phyloP scores from a whole-genome alignment of 2,888 invertebrate species.

The Serrognathus titanus region DNA sequence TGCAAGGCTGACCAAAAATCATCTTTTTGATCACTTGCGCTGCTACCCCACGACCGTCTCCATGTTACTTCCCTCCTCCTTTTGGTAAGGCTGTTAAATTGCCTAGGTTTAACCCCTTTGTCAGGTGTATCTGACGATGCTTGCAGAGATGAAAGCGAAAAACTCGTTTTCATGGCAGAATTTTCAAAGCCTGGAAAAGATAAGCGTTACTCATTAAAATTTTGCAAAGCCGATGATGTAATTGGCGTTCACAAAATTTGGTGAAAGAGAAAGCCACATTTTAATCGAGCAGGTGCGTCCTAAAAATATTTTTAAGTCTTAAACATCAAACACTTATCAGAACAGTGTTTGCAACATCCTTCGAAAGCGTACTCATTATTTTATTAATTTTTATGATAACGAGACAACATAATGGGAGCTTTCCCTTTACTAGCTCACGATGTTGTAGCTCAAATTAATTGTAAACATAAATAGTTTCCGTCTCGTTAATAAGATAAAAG shows the following conservation, averaged over 20 bases:
- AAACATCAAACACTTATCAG: not conserved
- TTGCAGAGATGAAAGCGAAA: conserved; percentile 78
- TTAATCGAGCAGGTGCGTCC: too few species aligned
- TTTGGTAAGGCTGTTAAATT: conserved; percentile 80
- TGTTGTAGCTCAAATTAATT: too few species aligned
- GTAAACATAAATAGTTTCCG: too few species aligned
- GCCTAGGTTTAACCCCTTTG: conserved; percentile 61
- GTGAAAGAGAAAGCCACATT: not conserved
- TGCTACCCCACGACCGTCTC: conserved; percentile 75
- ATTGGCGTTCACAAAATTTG: not conserved
- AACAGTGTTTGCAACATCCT: not conserved
- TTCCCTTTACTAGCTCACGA: too few species aligned
- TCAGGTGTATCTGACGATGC: conserved; percentile 53
- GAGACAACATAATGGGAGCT: too few species aligned
- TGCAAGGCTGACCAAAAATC: conserved; percentile 90
- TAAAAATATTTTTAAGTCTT: too few species aligned
- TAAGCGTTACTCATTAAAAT: not conserved
- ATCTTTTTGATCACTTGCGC: conserved; percentile 72
- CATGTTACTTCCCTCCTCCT: conserved; percentile 58
- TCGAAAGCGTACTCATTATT: not conserved
- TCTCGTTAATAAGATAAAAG: too few species aligned
- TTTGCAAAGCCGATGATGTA: not conserved
- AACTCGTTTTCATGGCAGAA: conserved; percentile 71
- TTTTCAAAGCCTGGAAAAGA: conserved; percentile 61
- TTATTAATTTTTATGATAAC: too few species aligned